These are phyloP conservation scores for Poecile montanus DNA, from an alignment of 2,797 vertebrate species.

Conservation along the genomic window DNA sequence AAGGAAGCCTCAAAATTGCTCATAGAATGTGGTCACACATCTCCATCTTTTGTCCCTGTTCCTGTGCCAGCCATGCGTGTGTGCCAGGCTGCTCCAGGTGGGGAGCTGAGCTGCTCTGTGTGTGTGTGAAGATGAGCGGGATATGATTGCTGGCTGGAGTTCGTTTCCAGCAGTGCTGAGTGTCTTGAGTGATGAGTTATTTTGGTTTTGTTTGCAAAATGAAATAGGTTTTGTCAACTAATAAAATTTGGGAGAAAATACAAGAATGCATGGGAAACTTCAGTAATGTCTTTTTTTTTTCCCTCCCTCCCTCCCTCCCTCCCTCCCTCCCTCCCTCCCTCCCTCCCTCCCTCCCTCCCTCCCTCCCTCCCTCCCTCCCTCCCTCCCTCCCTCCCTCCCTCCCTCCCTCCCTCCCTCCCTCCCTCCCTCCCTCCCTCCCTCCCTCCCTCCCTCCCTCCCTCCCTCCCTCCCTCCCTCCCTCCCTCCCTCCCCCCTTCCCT, in stretches of 20 bases:
- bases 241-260: not conserved
- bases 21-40: fast-evolving
- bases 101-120: not conserved
- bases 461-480: no score
- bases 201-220: conserved; percentile 4
- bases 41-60: not conserved
- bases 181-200: not conserved
- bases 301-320: no score
- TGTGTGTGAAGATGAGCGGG: not conserved
- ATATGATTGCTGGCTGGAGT: not conserved
- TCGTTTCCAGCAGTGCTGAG: not conserved
- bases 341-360: no score
- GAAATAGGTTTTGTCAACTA: not conserved
- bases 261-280: not conserved
- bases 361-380: no score
- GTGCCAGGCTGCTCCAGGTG: not conserved
- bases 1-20: not conserved
- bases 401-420: no score
- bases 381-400: no score
- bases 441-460: no score
- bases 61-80: fast-evolving
- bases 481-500: no score
- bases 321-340: no score
- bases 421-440: no score
- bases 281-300: not conserved